phyloP scores from a whole-genome alignment of 2,113 vertebrate genomes.

The Hepsetus odoe region DNA sequence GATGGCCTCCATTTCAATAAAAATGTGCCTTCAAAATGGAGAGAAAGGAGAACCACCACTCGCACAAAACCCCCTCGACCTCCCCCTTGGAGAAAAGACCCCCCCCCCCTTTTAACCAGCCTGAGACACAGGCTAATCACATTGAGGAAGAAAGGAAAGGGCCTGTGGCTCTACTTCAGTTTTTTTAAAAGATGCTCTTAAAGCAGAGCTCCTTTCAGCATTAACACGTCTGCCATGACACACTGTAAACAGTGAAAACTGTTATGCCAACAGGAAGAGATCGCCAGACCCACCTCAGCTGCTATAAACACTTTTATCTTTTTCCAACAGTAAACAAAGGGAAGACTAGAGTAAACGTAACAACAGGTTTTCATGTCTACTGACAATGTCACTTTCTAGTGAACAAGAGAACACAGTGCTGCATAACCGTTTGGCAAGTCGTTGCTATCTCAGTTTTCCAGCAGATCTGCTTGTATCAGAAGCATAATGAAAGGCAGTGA shows the following conservation, averaged over 20 bases:
- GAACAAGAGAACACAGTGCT: conserved; percentile 31
- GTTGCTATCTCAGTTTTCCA: conserved; percentile 38
- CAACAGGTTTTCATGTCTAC: neutral
- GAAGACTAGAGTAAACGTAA: conserved; percentile 17
- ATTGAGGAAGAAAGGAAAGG: conserved; percentile 48
- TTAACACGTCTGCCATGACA: conserved; percentile 43
- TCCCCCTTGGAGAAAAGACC: conserved; percentile 52
- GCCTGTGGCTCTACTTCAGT: conserved; percentile 46
- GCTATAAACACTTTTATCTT: conserved; percentile 36
- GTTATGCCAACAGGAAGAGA: conserved; percentile 12
- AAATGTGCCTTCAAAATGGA: conserved; percentile 71
- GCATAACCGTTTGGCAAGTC: conserved; percentile 45
- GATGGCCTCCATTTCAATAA: conserved; percentile 84
- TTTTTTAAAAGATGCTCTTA: conserved; percentile 53
- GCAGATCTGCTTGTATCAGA: conserved; percentile 24
- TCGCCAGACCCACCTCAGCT: conserved; percentile 10
- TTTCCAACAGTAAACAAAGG: conserved; percentile 15
- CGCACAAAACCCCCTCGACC: conserved; percentile 54
- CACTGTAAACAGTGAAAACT: conserved; percentile 51
- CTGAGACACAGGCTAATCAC: conserved; percentile 64
- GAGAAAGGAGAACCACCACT: conserved; percentile 75
- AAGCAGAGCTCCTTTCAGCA: conserved; percentile 25
- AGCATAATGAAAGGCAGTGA: conserved; percentile 43
- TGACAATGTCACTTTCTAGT: neutral
- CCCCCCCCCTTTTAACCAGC: conserved; percentile 70